phyloP scores from a whole-genome alignment of 2,888 invertebrate genomes.

The Sesia bembeciformis region DNA sequence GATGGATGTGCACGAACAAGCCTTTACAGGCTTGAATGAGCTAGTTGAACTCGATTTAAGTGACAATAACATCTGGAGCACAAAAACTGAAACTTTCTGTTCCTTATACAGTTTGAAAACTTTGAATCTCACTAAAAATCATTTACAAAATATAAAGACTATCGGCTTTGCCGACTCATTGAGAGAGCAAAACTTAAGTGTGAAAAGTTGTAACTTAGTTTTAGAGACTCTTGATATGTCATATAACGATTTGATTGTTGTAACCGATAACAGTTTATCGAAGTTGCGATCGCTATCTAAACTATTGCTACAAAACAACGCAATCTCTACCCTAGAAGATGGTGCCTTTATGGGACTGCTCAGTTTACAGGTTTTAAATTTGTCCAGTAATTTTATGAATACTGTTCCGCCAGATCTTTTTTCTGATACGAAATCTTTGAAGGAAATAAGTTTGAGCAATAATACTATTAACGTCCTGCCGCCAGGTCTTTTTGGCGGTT shows the following conservation, averaged over 20 bases:
- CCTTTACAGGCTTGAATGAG: constrained; percentile 79
- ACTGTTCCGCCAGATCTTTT: constrained; percentile 85
- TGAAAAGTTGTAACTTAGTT: constrained; percentile 79
- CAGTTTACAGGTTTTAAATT: constrained; percentile 80
- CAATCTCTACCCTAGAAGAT: constrained; percentile 81
- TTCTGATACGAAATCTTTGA: constrained; percentile 77
- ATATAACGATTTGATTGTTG: constrained; percentile 80
- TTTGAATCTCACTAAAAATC: constrained; percentile 84
- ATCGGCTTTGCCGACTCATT: constrained; percentile 83
- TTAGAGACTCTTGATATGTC: constrained; percentile 83
- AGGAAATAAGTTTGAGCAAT: constrained; percentile 82
- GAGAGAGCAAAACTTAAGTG: constrained; percentile 69
- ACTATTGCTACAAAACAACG: constrained; percentile 84
- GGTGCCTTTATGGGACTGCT: constrained; percentile 81
- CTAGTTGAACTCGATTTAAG: constrained; percentile 80
- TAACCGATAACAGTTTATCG: constrained; percentile 81
- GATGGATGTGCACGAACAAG: constrained; percentile 80
- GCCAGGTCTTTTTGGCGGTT: constrained; percentile 80
- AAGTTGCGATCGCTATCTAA: constrained; percentile 79
- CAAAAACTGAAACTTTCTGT: constrained; percentile 82
- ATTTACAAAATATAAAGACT: constrained; percentile 83
- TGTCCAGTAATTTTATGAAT: constrained; percentile 85
- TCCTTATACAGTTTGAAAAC: constrained; percentile 79
- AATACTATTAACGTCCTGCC: constrained; percentile 84
- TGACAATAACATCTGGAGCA: constrained; percentile 85